Evolutionary conservation across 2,797 vertebrate genomes (phyloP), one percentile per base, ranked within the genome.

Genomic region (Mionectes olivaceus): DNA sequence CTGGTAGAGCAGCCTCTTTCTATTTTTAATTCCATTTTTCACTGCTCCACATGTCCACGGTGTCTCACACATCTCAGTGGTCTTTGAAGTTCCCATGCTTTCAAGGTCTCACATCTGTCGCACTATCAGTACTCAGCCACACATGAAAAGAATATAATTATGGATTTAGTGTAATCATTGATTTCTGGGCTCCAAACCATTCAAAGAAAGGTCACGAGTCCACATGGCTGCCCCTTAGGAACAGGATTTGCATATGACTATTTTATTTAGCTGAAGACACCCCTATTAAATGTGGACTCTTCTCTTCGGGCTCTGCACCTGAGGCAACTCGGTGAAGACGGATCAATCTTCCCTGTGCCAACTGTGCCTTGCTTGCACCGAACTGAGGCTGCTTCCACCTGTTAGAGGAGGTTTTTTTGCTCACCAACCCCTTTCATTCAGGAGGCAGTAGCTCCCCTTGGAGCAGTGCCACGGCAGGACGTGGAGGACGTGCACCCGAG

Each of bases 111-210:
- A 80, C 96, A 96, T 96, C 95, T 97, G 95, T 92, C 88, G 68
- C 19, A 2, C 83, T 84, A 94, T 55, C 94, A 68, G 80, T 93
- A 87, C 82, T 83, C 90, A 68, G 87, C 80, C 70, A 83, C 77
- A 95, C 70, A 94, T 94, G 87, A 96, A 97, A 96, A 96, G 94
- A 96, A 94, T 94, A 95, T 96, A 95, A 96, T 96, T 94, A 95
- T 94, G 94, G 95, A 96, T 96, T 96, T 95, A 94, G 95, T 90
- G 95, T 94, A 96, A 96, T 91, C 95, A 94, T 96, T 97, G 94
- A 96, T 96, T 96, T 94, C 92, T 96, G 89, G 91, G 89, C 94
- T 96, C 94, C 91, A 41, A 96, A 94, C 74, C 94, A 86, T 77
- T 96, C 94, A 95, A 90, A 97, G 95, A 95, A 96, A 96, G 94